Conservation (phyloP, 2,888 invertebrate genomes). For the Lagria hirta region DNA sequence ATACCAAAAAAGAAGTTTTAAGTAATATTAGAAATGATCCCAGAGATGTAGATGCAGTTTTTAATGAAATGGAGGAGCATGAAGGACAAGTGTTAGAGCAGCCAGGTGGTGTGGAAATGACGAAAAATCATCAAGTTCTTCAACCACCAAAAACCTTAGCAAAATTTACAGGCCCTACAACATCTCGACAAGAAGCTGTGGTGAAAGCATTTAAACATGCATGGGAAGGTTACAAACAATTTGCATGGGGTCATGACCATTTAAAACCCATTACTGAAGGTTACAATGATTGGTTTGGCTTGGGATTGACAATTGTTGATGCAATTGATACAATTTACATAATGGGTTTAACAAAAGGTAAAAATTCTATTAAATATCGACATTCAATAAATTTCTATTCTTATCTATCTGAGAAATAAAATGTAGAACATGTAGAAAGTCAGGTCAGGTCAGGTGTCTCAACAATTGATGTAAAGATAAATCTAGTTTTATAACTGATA, state of each 20-base stretch:
- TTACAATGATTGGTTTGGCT: slow-evolving; percentile 91
- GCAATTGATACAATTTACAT: slow-evolving; percentile 94
- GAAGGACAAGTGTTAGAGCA: slow-evolving; percentile 56
- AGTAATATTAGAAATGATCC: slow-evolving; percentile 46
- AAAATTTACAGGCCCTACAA: slow-evolving; percentile 63
- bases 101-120: slow-evolving; percentile 45
- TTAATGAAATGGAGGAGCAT: slow-evolving; percentile 37
- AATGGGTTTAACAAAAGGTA: slow-evolving; percentile 90
- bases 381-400: not conserved
- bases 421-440: not conserved
- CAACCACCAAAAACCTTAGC: slow-evolving; percentile 40
- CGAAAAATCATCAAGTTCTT: slow-evolving; percentile 42
- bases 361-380: slow-evolving; percentile 10
- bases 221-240: slow-evolving; percentile 90
- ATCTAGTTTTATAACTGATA: too few species aligned
- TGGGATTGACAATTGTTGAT: slow-evolving; percentile 96
- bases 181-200: slow-evolving; percentile 80
- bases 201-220: slow-evolving; percentile 89
- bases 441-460: slow-evolving; percentile 11
- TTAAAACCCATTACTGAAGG: slow-evolving; percentile 85
- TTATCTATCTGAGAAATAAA: not conserved
- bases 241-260: slow-evolving; percentile 98
- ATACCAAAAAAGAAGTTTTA: slow-evolving; percentile 34
- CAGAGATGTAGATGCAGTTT: slow-evolving; percentile 42
- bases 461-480: too few species aligned